These are phyloP conservation scores for Hirtodrosophila duncani DNA, from an alignment of 2,888 invertebrate species.

Conservation along the genomic window DNA sequence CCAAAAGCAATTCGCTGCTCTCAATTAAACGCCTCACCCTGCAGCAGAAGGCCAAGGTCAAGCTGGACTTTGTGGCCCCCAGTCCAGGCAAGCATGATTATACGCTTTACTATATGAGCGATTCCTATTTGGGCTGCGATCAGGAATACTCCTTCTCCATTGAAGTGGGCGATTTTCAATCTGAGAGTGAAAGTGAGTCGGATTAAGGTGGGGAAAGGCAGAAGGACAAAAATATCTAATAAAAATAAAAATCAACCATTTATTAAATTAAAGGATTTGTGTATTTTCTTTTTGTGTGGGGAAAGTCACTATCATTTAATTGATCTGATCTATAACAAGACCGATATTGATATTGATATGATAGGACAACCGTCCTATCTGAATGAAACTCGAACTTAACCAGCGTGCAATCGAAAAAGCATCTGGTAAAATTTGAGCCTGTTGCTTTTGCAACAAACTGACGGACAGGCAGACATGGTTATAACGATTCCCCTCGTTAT, in stretches of 20 bases:
- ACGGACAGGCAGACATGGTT: too few species aligned
- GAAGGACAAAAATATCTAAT: background rate
- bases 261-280: background rate
- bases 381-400: too few species aligned
- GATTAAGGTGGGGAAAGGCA: conserved; percentile 77
- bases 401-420: too few species aligned
- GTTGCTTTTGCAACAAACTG: too few species aligned
- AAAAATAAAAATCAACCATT: conserved; percentile 10
- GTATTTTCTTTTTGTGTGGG: too few species aligned
- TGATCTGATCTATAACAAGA: too few species aligned
- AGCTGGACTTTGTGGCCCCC: conserved; percentile 90
- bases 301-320: too few species aligned
- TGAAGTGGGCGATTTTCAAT: conserved; percentile 87
- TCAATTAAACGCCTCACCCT: conserved; percentile 98
- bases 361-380: too few species aligned
- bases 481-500: too few species aligned
- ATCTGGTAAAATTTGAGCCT: too few species aligned
- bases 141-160: conserved; percentile 98
- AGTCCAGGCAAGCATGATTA: conserved; percentile 92
- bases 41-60: conserved; percentile 93
- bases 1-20: conserved; percentile 93
- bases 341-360: too few species aligned
- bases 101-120: conserved; percentile 99
- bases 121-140: conserved; percentile 99
- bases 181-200: conserved; percentile 81